A percentile compares a stretch with the other conserved stretches of the same genome.
Evolutionary conservation across 2,888 invertebrate genomes (phyloP).

Genomic region (Agrenia bidenticulata): DNA sequence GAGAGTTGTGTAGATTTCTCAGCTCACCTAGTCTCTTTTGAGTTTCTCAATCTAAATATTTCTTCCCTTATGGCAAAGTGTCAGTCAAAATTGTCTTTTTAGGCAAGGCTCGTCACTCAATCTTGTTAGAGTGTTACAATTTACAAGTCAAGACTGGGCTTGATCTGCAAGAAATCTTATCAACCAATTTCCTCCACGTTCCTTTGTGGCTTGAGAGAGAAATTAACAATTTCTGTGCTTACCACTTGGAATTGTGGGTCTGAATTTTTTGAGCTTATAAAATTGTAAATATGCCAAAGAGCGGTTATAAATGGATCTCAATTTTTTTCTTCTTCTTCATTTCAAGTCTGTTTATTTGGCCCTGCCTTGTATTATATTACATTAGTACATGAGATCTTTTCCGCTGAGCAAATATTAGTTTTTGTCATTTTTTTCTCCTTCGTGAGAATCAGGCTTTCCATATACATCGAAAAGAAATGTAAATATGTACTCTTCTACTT

Average conservation of each 20-base stretch:
- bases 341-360: neutral
- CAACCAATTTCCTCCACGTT: too few relatives aligned
- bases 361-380: conserved; percentile 5
- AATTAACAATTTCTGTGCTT: too few relatives aligned
- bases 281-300: too few relatives aligned
- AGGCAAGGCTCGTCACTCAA: conserved; percentile 1
- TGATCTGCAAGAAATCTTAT: too few relatives aligned
- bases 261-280: too few relatives aligned
- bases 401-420: conserved; percentile 44
- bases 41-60: conserved; percentile 12
- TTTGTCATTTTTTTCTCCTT: conserved; percentile 39
- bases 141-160: neutral
- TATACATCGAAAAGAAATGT: conserved; percentile 24
- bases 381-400: conserved; percentile 5
- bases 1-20: neutral
- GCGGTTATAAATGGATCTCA: conserved; percentile 1
- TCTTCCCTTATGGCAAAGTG: conserved; percentile 41
- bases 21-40: conserved; percentile 15
- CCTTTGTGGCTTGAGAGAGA: too few relatives aligned
- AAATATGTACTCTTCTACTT: conserved; percentile 30
- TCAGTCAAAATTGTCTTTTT: conserved; percentile 31
- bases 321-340: conserved; percentile 4
- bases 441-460: conserved; percentile 17
- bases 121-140: neutral
- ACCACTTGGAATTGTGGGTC: too few relatives aligned